These are phyloP conservation scores for Triplophysa dalaica DNA, from an alignment of 2,113 vertebrate species.

Conservation along the genomic window DNA sequence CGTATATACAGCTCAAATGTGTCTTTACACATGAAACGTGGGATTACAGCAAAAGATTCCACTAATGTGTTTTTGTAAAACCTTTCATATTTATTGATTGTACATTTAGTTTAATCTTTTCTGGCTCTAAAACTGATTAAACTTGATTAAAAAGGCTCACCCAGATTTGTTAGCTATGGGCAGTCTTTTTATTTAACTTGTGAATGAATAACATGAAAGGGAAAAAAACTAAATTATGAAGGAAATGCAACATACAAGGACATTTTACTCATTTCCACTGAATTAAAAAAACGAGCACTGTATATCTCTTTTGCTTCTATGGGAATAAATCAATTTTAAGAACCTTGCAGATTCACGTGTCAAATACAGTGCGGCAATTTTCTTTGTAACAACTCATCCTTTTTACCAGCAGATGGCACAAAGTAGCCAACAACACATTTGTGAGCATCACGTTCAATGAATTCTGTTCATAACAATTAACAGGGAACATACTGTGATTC, in stretches of 20 bases:
- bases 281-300: background rate
- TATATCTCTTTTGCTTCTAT: no score
- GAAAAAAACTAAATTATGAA: background rate
- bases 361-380: background rate
- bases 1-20: no score
- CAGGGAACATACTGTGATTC: conserved; percentile 1
- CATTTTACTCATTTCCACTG: background rate
- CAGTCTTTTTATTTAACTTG: background rate
- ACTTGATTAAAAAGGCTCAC: background rate
- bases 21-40: no score
- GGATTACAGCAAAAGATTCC: no score
- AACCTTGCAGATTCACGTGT: background rate
- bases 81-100: no score
- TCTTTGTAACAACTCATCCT: background rate
- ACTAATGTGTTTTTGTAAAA: no score
- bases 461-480: conserved; percentile 5
- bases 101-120: background rate
- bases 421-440: background rate
- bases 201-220: background rate
- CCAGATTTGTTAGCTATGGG: background rate
- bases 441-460: background rate
- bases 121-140: background rate
- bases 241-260: background rate
- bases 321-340: no score
- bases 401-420: conserved; percentile 8